These are phyloP conservation scores for Augochlora pura DNA, from an alignment of 1,140 invertebrate species.

Conservation along the genomic window DNA sequence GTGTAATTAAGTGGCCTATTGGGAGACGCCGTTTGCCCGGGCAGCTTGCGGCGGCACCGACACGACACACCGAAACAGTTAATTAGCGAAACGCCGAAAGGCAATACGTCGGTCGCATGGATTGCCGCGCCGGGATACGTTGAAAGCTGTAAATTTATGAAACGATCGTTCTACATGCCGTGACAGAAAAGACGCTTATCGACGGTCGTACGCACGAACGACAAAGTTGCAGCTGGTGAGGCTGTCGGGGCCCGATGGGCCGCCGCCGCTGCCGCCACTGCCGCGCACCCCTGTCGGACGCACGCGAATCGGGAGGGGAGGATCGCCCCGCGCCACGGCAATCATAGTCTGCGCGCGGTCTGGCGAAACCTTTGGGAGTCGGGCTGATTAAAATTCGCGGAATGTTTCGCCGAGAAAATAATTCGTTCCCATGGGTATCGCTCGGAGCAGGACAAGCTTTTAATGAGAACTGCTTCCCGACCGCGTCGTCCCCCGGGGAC, in stretches of 20 bases:
- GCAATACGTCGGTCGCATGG: background rate
- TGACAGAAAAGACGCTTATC: constrained; percentile 26
- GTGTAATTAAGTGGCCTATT: constrained; percentile 13
- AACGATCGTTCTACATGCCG: constrained; percentile 14
- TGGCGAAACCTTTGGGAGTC: too few relatives aligned
- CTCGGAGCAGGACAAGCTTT: too few relatives aligned
- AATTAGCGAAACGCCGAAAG: constrained; percentile 25
- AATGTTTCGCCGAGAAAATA: too few relatives aligned
- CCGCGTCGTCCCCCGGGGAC: too few relatives aligned
- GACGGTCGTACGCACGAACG: constrained; percentile 21
- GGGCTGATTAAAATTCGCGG: background rate
- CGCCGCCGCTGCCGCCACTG: too few relatives aligned
- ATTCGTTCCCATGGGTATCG: too few relatives aligned
- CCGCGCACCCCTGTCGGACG: background rate
- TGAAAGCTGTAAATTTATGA: constrained; percentile 39
- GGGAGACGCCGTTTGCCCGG: background rate
- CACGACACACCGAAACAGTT: background rate
- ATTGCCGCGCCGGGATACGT: constrained; percentile 20
- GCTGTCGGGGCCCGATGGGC: constrained; percentile 11
- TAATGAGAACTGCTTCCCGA: too few relatives aligned
- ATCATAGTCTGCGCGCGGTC: background rate
- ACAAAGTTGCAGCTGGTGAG: constrained; percentile 46
- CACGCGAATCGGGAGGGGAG: background rate
- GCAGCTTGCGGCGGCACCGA: background rate
- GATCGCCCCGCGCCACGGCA: background rate